A percentile compares a stretch with the other conserved stretches of the same genome.
phyloP scores from a whole-genome alignment of 2,888 invertebrate species.

The Cheilosia impressa region DNA sequence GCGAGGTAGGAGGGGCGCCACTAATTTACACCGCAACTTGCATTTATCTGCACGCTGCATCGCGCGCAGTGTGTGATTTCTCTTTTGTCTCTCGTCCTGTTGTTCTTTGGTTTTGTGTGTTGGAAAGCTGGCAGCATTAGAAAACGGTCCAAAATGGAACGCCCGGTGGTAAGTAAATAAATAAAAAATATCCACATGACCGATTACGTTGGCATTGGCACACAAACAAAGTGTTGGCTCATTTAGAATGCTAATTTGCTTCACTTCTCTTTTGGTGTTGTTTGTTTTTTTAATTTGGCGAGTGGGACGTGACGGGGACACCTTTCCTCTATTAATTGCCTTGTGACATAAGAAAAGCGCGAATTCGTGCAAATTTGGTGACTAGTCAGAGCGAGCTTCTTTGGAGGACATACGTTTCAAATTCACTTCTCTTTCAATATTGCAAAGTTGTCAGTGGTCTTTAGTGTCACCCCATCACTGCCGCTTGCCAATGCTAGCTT shows the following conservation, averaged over 20 bases:
- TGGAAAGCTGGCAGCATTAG: slow-evolving; percentile 15
- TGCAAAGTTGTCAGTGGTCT: too few species aligned
- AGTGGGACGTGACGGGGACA: slow-evolving; percentile 49
- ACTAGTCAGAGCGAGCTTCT: not conserved
- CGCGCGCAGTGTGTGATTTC: slow-evolving; percentile 31
- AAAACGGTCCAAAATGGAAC: slow-evolving; percentile 30
- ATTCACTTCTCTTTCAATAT: too few species aligned
- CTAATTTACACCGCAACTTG: slow-evolving; percentile 46
- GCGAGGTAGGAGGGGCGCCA: slow-evolving; percentile 13
- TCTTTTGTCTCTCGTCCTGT: slow-evolving; percentile 31
- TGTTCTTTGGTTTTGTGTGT: slow-evolving; percentile 20
- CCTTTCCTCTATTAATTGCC: slow-evolving; percentile 42
- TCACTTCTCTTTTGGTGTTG: slow-evolving; percentile 3
- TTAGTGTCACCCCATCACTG: too few species aligned
- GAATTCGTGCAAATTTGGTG: not conserved
- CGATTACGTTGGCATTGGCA: slow-evolving; percentile 37
- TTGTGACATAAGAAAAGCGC: slow-evolving; percentile 5
- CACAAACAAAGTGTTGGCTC: slow-evolving; percentile 43
- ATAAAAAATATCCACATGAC: slow-evolving; percentile 54
- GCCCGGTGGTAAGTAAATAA: slow-evolving; percentile 21
- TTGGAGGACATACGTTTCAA: too few species aligned
- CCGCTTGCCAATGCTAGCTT: too few species aligned
- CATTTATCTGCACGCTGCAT: slow-evolving; percentile 35
- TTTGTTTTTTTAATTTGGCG: slow-evolving; percentile 22
- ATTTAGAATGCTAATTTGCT: slow-evolving; percentile 58